Evolutionary conservation across 2,797 vertebrate genomes (phyloP).

Genomic region (Pseudochirops corinnae): DNA sequence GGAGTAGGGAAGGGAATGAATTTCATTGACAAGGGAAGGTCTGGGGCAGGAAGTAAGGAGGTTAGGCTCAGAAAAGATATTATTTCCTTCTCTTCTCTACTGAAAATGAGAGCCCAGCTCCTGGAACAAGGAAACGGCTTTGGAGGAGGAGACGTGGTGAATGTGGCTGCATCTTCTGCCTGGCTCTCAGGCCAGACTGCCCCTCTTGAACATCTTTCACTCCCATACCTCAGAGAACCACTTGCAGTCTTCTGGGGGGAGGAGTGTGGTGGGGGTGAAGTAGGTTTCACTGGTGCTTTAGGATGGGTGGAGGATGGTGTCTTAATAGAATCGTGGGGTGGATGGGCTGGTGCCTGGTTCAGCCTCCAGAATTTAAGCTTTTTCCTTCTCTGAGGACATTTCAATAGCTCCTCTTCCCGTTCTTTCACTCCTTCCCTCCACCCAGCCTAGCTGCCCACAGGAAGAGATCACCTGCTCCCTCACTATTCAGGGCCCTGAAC

Average conservation of each 20-base stretch:
- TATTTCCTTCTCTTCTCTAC: neutral
- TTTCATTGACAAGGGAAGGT: neutral
- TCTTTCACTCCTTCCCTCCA: neutral
- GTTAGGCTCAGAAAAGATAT: neutral
- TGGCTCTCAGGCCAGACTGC: constrained; percentile 17
- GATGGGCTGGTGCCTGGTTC: neutral
- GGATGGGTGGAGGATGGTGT: neutral
- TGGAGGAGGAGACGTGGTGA: neutral
- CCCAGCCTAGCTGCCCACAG: neutral
- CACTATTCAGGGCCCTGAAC: neutral
- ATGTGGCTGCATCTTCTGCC: neutral
- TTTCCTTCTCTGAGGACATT: neutral
- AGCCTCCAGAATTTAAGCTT: neutral
- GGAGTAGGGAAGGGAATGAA: neutral
- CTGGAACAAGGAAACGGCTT: neutral
- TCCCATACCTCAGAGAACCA: neutral
- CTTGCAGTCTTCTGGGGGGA: neutral
- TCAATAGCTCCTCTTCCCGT: neutral
- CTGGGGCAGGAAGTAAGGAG: neutral
- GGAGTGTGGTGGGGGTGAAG: neutral
- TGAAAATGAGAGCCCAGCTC: neutral
- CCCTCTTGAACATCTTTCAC: neutral
- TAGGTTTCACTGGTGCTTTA: neutral
- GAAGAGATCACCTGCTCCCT: neutral
- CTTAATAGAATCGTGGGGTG: neutral